Evolutionary conservation across 1,140 invertebrate genomes (phyloP).

Genomic region (Microplitis mediator): DNA sequence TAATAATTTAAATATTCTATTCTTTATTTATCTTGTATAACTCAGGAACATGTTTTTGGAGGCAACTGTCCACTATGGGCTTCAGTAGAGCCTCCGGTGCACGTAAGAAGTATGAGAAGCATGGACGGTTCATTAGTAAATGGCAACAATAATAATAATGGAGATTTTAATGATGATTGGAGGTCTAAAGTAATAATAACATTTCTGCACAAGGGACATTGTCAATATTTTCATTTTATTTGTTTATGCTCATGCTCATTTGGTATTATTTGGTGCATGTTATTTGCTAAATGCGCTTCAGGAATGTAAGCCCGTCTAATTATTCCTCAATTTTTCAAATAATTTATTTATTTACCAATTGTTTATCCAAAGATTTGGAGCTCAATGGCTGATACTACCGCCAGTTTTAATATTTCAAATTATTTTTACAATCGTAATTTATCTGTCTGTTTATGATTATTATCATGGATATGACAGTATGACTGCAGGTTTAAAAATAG

Average conservation of each 20-base stretch:
- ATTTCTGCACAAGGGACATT: slow-evolving; percentile 29
- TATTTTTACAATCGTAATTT: slow-evolving; percentile 31
- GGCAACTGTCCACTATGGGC: slow-evolving; percentile 46
- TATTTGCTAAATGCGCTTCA: slow-evolving; percentile 43
- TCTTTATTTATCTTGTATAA: not conserved
- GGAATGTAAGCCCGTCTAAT: slow-evolving; percentile 37
- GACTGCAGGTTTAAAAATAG: slow-evolving; percentile 17
- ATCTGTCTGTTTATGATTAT: slow-evolving; percentile 9
- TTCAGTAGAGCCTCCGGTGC: slow-evolving; percentile 5
- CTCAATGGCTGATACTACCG: slow-evolving; percentile 43
- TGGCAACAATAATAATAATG: not conserved
- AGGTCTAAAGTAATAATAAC: slow-evolving; percentile 30
- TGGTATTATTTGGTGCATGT: slow-evolving; percentile 36
- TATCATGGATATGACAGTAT: slow-evolving; percentile 34
- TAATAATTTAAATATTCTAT: not conserved
- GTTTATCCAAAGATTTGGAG: slow-evolving; percentile 31
- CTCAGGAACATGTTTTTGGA: slow-evolving; percentile 36
- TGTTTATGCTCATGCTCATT: slow-evolving; percentile 41
- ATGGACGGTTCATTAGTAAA: not conserved
- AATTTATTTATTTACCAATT: slow-evolving; percentile 2
- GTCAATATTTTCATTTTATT: slow-evolving; percentile 35
- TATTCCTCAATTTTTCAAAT: not conserved
- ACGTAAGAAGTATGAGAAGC: not conserved
- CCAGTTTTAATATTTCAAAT: slow-evolving; percentile 39
- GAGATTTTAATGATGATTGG: slow-evolving; percentile 32